These are phyloP conservation scores for Theristicus caerulescens DNA, from an alignment of 2,113 vertebrate genomes.

Conservation along the genomic window DNA sequence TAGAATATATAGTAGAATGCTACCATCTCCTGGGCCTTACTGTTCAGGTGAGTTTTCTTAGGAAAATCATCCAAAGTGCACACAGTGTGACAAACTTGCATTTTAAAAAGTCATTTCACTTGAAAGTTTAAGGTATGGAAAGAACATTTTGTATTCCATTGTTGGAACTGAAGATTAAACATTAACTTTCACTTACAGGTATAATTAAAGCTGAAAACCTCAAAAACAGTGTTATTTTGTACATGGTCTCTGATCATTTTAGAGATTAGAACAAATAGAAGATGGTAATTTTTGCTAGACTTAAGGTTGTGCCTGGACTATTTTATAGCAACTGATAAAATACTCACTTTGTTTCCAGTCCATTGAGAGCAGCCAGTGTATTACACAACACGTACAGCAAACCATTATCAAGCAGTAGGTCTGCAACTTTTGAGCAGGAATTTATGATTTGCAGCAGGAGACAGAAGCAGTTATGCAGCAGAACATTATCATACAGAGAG, in stretches of 20 bases:
- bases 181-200: neutral
- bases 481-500: conserved; percentile 88
- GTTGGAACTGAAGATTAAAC: neutral
- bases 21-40: neutral
- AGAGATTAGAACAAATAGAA: neutral
- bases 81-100: neutral
- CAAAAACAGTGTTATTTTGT: neutral
- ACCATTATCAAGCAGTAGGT: conserved; percentile 95
- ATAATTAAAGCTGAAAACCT: neutral
- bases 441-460: conserved; percentile 93
- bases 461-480: conserved; percentile 90
- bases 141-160: neutral
- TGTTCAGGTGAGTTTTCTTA: neutral
- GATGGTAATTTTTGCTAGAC: neutral
- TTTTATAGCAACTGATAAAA: neutral
- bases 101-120: neutral
- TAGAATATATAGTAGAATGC: neutral
- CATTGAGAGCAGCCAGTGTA: conserved; percentile 90
- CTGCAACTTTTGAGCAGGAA: conserved; percentile 93
- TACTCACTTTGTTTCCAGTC: conserved; percentile 90
- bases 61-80: neutral
- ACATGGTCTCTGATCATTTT: neutral
- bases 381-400: conserved; percentile 95
- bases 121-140: neutral
- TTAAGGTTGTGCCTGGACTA: neutral